Conservation (phyloP, 2,797 vertebrate genomes). For the Thamnophis elegans region DNA sequence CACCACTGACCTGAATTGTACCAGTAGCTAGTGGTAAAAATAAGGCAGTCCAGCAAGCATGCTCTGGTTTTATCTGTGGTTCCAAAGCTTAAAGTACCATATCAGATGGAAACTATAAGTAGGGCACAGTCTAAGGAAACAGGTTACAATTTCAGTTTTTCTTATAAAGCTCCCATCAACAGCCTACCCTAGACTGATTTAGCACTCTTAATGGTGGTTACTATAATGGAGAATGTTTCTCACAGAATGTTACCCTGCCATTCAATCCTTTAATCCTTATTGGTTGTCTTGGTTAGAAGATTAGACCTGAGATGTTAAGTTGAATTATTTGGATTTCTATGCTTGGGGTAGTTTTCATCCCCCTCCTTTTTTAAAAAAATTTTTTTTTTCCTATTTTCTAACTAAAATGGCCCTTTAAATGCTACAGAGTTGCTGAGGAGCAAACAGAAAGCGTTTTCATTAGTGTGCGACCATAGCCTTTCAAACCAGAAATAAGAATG, state of each 20-base stretch:
- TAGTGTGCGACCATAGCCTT: background rate
- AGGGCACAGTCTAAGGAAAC: background rate
- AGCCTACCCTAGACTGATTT: background rate
- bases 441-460: background rate
- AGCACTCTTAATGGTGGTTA: background rate
- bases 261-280: background rate
- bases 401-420: background rate
- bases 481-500: background rate
- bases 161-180: background rate
- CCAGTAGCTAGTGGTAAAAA: background rate
- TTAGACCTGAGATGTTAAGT: background rate
- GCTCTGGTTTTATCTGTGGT: background rate
- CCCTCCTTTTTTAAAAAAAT: background rate
- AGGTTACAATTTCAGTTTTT: background rate
- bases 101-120: background rate
- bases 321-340: background rate
- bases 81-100: background rate
- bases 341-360: background rate
- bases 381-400: background rate
- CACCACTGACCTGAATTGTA: background rate
- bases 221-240: background rate
- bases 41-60: background rate
- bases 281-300: background rate
- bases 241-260: background rate
- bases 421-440: background rate